These are phyloP conservation scores for Hyphantria cunea DNA, from an alignment of 1,140 invertebrate species.

Conservation along the genomic window DNA sequence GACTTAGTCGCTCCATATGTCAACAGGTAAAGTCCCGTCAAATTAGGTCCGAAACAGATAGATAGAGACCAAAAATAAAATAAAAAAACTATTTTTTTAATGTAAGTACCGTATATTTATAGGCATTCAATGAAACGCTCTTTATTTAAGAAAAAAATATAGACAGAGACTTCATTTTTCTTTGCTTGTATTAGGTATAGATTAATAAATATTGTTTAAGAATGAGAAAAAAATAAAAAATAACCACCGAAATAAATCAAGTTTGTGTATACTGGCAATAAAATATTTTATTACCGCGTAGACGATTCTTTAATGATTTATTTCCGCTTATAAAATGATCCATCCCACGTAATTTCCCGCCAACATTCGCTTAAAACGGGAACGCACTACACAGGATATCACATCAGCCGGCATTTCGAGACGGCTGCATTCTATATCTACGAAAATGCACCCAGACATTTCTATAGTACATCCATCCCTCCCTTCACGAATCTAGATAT, in stretches of 20 bases:
- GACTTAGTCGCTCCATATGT: too few relatives aligned
- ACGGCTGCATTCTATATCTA: conserved; percentile 56
- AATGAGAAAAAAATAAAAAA: neutral
- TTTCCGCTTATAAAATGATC: conserved; percentile 15
- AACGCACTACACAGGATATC: conserved; percentile 50
- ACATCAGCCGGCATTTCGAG: conserved; percentile 50
- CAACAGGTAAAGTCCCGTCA: too few relatives aligned
- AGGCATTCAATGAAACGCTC: too few relatives aligned
- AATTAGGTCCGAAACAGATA: too few relatives aligned
- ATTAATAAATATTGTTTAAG: neutral
- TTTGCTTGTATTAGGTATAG: too few relatives aligned
- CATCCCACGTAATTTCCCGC: conserved; percentile 34
- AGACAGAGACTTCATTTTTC: too few relatives aligned
- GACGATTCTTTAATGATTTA: conserved; percentile 18
- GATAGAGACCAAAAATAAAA: too few relatives aligned
- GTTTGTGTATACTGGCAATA: conserved; percentile 7
- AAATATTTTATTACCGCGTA: conserved; percentile 21
- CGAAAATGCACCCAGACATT: conserved; percentile 70
- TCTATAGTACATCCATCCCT: conserved; percentile 62
- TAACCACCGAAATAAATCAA: conserved; percentile 4
- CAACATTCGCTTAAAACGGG: conserved; percentile 38
- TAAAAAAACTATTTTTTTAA: too few relatives aligned
- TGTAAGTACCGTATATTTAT: too few relatives aligned
- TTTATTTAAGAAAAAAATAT: too few relatives aligned
- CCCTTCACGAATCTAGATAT: conserved; percentile 48